Conservation (phyloP, 1,140 invertebrate genomes). For the Halotydeus destructor region DNA sequence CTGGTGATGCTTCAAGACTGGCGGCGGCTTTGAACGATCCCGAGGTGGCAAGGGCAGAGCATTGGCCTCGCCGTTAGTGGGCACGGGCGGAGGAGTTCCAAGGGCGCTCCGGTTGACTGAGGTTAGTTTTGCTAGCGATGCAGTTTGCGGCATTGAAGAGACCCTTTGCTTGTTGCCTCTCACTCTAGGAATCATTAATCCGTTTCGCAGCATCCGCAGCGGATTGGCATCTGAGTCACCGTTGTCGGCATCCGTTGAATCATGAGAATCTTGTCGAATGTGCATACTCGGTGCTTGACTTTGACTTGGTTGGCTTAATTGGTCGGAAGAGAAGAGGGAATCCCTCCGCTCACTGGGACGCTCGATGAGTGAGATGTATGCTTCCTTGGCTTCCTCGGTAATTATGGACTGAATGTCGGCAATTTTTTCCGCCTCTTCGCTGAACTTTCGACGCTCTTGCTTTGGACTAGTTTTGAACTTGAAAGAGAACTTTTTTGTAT, state of each 20-base stretch:
- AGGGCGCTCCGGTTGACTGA: slow-evolving; percentile 4
- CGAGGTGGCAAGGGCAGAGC: slow-evolving; percentile 60
- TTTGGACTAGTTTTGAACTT: slow-evolving; percentile 44
- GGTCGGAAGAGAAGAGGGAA: slow-evolving; percentile 3
- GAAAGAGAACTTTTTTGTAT: slow-evolving; percentile 68
- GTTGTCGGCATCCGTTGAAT: slow-evolving; percentile 17
- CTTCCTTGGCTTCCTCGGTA: slow-evolving; percentile 47
- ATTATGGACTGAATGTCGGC: slow-evolving; percentile 36
- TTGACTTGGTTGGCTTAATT: neutral
- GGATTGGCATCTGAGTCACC: slow-evolving; percentile 38
- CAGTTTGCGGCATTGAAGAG: slow-evolving; percentile 16
- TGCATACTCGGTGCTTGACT: neutral
- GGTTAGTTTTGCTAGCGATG: slow-evolving; percentile 15
- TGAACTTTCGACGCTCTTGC: slow-evolving; percentile 55
- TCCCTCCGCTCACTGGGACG: slow-evolving; percentile 1
- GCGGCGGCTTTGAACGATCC: slow-evolving; percentile 44
- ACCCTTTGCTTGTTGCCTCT: slow-evolving; percentile 33
- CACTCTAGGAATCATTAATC: slow-evolving; percentile 34
- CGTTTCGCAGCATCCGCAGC: slow-evolving; percentile 42
- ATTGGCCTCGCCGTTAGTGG: slow-evolving; percentile 17
- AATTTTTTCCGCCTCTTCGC: slow-evolving; percentile 67
- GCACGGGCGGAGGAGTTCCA: slow-evolving; percentile 16
- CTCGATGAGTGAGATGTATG: slow-evolving; percentile 74
- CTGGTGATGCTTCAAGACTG: slow-evolving; percentile 45
- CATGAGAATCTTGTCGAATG: neutral